Evolutionary conservation across 2,888 invertebrate species (phyloP).

Genomic region (Lithophane ornitopus): DNA sequence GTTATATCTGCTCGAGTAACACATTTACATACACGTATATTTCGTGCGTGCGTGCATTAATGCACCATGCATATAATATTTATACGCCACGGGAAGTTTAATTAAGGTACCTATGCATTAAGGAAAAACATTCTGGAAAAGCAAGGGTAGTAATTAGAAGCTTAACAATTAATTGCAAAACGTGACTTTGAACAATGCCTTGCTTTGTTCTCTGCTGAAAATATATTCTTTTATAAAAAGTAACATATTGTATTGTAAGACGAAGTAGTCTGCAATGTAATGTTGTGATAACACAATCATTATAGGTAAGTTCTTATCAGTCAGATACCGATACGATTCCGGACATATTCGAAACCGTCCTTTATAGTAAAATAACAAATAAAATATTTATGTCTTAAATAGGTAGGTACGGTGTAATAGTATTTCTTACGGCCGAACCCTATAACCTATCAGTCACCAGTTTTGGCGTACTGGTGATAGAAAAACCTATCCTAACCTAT

Average conservation of each 20-base stretch:
- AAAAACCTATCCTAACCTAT: no score
- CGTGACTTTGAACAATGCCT: conserved; percentile 28
- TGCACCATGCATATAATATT: background rate
- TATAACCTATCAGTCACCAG: background rate
- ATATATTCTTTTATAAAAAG: background rate
- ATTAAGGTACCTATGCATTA: background rate
- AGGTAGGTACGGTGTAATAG: no score
- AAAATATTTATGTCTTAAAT: background rate
- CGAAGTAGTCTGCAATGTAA: background rate
- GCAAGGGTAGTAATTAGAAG: conserved; percentile 5
- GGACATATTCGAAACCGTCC: background rate
- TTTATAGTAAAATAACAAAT: background rate
- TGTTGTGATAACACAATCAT: conserved; percentile 14
- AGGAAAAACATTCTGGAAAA: conserved; percentile 2
- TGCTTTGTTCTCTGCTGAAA: conserved; percentile 2
- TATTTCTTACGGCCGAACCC: background rate
- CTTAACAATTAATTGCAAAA: conserved; percentile 36
- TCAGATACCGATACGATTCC: background rate
- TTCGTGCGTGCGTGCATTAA: background rate
- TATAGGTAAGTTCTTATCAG: background rate
- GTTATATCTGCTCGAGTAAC: background rate
- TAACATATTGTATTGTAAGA: background rate
- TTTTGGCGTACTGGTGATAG: background rate
- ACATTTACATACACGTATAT: background rate
- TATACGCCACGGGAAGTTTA: background rate